Evolutionary conservation across 2,113 vertebrate species (phyloP), one percentile per base, ranked within the genome.

Genomic region (Falco punctatus): DNA sequence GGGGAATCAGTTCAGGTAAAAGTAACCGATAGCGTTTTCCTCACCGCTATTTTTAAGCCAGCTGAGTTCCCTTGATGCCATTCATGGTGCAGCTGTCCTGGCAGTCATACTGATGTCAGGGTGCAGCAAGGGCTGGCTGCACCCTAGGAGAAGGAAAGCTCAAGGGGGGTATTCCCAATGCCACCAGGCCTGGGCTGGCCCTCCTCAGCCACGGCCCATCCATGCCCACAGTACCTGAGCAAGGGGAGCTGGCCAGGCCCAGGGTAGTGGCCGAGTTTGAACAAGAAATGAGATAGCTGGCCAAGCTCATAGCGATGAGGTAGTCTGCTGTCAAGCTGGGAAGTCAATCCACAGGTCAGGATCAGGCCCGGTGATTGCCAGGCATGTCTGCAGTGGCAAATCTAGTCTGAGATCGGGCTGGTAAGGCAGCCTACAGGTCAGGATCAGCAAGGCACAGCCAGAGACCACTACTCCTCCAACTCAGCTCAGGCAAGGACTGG

Each of bases 11-110:
- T 44, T 58, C 73, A 79, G 84, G 42, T 92, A 84, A 24, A 72
- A 91, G 77, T 74, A 94, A 92, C 38, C 0, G 3, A 87, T 70
- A 88, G 66, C 83, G 78, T 73, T 88, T 73, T 66, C 66, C 52
- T 69, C 66, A 18, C 13, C 26, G 66, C 35, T 96, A 91, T 97
- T 96, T 96, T 92, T 95, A 89, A 79, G 30, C 18, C 8, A 28
- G 23, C 51, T 82, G 23, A 92, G 77, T 55, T 94, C 73, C 51
- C 61, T 13, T 13, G 33, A 52, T 92, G 70, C 62, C 78, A 48
- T 79, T 92, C 61, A 40, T 10, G 9, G 93, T 84, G 87, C 94
- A 96, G 95, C 94, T 96, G 95, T 94, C 84, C 86, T 65, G 49
- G 26, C 77, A 85, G 51, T 81, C 86, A 81, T 51, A 83, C 46